Base-by-base conservation (phyloP, 2,888 invertebrate species). In the Hirtodrosophila duncani region DNA sequence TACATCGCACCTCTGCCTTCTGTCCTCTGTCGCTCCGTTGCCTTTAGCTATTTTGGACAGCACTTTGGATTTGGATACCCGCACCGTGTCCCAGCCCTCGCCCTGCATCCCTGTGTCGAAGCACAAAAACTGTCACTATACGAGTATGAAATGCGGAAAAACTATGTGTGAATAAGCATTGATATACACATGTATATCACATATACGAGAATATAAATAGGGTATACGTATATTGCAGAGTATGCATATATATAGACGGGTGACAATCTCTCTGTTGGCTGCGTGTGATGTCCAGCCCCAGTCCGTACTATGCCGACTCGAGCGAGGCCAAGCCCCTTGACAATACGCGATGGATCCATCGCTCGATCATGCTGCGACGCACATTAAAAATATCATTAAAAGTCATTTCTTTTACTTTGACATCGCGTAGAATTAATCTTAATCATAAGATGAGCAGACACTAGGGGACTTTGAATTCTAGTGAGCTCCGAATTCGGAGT, bases 101-200 rank as follows among this genome's bases (percentile, higher is more conserved):
- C 51, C 55, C 50, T 51, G 59, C 17, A 45, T 51, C 34, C 37
- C 50, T 57, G 45, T 64, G 52, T 61, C 70, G 53, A 67, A 46
- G 51, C 50, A 66, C 59, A 49, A 51, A 75, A 75, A 71, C 64
- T 70, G 68, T 66, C 77, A 71, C 63, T 61, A 60, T 67, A n/a
- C n/a, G n/a, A n/a, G n/a, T n/a, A 74, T 74, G 74, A 78, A 78
- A 81, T 59, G 67, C 72, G 77, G 68, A 80, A 71, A 59, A 74
- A 70, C 71, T 63, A 67, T 70, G 79, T 70, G 79, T 63, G 70
- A 78, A 78, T 66, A 56, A 56, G 59, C 55, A 39, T 65, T 18
- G 57, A 33, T 24, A 39, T 30, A 31, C 31, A 30, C 34, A 33
- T 36, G 38, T 11, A 36, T 17, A 29, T 23, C n/a, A n/a, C n/a